Percentiles rank a stretch among this genome's conserved stretches.
phyloP scores from a whole-genome alignment of 2,797 vertebrate species.

The Sebastes minor region DNA sequence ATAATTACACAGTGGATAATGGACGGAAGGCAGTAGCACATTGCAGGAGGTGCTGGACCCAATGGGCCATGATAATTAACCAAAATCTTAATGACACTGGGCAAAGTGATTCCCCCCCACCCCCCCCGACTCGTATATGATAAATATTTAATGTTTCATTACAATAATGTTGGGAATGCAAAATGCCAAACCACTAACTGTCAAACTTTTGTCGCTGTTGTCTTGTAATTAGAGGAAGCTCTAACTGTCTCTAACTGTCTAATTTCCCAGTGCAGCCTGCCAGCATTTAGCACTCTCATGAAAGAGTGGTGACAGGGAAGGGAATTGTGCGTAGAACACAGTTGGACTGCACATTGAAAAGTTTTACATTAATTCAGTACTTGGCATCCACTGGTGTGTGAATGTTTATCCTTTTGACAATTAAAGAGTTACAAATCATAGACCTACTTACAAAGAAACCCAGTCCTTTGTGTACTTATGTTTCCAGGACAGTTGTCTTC shows the following conservation, averaged over 20 bases:
- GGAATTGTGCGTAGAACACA: slow-evolving; percentile 39
- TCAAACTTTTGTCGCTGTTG: slow-evolving; percentile 61
- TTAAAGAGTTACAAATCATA: slow-evolving; percentile 38
- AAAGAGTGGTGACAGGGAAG: slow-evolving; percentile 48
- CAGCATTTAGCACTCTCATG: slow-evolving; percentile 47
- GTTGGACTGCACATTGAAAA: slow-evolving; percentile 21
- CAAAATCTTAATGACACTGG: slow-evolving; percentile 78
- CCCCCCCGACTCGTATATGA: slow-evolving; percentile 62
- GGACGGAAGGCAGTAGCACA: slow-evolving; percentile 59
- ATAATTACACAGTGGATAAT: slow-evolving; percentile 70
- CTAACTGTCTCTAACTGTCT: slow-evolving; percentile 34
- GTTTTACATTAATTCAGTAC: slow-evolving; percentile 38
- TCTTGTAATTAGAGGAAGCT: slow-evolving; percentile 65
- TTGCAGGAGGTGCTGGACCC: slow-evolving; percentile 64
- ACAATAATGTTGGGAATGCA: slow-evolving; percentile 72
- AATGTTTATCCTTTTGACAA: slow-evolving; percentile 48
- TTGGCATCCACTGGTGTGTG: slow-evolving; percentile 12
- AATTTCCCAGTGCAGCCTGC: slow-evolving; percentile 54
- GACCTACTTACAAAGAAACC: not conserved
- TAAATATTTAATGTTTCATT: slow-evolving; percentile 83
- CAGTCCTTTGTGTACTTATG: not conserved
- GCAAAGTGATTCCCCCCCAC: slow-evolving; percentile 68
- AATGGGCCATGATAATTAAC: slow-evolving; percentile 82
- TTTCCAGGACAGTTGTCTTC: slow-evolving; percentile 25
- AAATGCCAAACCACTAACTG: slow-evolving; percentile 68